phyloP scores from a whole-genome alignment of 2,888 invertebrate genomes.

The Ryuthela nishihirai region DNA sequence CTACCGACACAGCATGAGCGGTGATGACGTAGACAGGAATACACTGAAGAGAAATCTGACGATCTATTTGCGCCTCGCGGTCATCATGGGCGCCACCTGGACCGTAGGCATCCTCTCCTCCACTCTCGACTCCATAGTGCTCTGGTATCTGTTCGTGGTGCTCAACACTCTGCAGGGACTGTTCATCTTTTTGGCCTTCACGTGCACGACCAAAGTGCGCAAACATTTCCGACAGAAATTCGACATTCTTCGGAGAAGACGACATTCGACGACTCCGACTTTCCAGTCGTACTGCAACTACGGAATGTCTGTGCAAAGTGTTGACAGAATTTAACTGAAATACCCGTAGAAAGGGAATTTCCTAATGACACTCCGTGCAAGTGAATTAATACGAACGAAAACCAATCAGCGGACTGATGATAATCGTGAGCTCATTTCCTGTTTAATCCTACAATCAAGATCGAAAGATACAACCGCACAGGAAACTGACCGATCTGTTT shows the following conservation, averaged over 20 bases:
- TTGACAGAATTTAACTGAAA: too few relatives aligned
- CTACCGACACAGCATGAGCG: conserved; percentile 40
- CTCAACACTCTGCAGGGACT: conserved; percentile 55
- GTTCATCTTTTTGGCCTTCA: conserved; percentile 55
- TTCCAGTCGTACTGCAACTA: conserved; percentile 26
- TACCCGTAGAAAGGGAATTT: too few relatives aligned
- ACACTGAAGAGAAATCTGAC: background rate
- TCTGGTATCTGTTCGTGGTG: conserved; percentile 55
- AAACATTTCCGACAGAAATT: conserved; percentile 5
- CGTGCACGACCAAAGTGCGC: conserved; percentile 39
- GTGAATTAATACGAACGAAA: too few relatives aligned
- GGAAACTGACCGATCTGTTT: too few relatives aligned
- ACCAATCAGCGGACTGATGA: too few relatives aligned
- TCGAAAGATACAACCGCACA: too few relatives aligned
- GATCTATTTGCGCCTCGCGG: conserved; percentile 53
- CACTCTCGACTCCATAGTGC: conserved; percentile 46
- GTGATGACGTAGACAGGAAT: background rate
- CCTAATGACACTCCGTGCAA: too few relatives aligned
- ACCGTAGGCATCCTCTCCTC: conserved; percentile 53
- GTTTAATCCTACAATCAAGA: too few relatives aligned
- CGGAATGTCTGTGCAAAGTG: conserved; percentile 20
- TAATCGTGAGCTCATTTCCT: too few relatives aligned
- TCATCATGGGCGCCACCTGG: conserved; percentile 57
- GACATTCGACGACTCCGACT: conserved; percentile 3
- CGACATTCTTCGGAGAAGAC: background rate